Conservation (phyloP, 2,113 vertebrate species). For the Trinectes maculatus region DNA sequence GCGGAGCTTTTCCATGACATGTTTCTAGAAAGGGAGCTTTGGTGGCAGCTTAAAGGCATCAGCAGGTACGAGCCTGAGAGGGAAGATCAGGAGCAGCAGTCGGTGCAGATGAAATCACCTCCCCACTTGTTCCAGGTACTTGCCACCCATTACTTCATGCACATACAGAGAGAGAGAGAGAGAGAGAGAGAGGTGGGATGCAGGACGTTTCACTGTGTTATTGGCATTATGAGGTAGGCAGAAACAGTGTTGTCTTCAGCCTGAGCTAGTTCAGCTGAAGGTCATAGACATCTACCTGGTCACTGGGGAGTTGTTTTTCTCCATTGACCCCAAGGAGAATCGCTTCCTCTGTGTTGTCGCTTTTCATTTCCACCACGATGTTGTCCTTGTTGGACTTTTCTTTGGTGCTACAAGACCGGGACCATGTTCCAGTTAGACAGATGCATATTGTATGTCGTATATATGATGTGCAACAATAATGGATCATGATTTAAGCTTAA, state of each 20-base stretch:
- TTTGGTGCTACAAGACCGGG: constrained; percentile 85
- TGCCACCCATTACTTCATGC: constrained; percentile 76
- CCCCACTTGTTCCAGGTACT: constrained; percentile 83
- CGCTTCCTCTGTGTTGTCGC: constrained; percentile 94
- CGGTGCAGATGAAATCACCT: constrained; percentile 19
- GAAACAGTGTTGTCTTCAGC: background rate
- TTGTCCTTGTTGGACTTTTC: constrained; percentile 90
- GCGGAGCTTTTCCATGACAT: constrained; percentile 23
- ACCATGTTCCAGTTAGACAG: too few relatives aligned
- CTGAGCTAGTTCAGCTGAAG: background rate
- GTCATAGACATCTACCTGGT: constrained; percentile 87
- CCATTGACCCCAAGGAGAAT: constrained; percentile 91
- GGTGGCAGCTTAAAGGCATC: constrained; percentile 50
- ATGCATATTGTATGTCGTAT: too few relatives aligned
- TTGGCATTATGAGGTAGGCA: background rate
- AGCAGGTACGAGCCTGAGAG: constrained; percentile 58
- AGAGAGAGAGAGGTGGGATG: background rate
- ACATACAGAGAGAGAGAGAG: background rate
- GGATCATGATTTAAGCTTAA: too few relatives aligned
- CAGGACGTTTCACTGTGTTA: background rate
- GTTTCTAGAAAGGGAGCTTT: constrained; percentile 9
- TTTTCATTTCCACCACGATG: constrained; percentile 97
- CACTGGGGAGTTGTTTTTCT: constrained; percentile 83
- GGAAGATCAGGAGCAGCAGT: constrained; percentile 43
- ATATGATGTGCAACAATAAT: too few relatives aligned